Base-by-base conservation (phyloP, 1,140 invertebrate genomes). In the Aphelinus certus region DNA sequence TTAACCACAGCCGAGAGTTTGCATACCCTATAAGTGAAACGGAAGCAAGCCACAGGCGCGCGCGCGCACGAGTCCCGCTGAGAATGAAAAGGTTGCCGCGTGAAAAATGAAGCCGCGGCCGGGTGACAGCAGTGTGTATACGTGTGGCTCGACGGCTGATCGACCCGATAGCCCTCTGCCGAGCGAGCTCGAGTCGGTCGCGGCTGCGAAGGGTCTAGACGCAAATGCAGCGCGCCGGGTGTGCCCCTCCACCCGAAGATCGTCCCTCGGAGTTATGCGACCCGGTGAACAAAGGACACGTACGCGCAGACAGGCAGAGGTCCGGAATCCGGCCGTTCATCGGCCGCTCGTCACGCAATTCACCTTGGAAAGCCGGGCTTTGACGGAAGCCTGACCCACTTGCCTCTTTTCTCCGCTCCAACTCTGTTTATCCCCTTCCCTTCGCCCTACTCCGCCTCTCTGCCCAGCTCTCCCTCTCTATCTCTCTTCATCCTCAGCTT, bases 371-470 rank as follows among this genome's bases (percentile, higher is more conserved):
- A 26, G 26, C 61, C 73, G 77, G 75, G 72, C 73, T 71, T 80
- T 79, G 76, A 76, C 77, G 74, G 77, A 75, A 65, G 79, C 61
- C 77, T 82, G 80, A 82, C 81, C 81, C 77, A 81, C 68, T 81
- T 82, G 62, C 67, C 67, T 26, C 26, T 26, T 26, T 26, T 26
- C 26, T 26, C 26, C 26, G 26, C 26, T 26, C 26, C 26, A 26
- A 26, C 26, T 26, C 26, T 26, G 26, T 26, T 26, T 26, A 26
- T 26, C 26, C 62, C 61, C 67, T 42, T 66, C 67, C 63, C 51
- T 42, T 43, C 49, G 7, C 65, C 63, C 63, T 43, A 26, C 26
- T 26, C 26, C 26, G 26, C 26, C 53, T 43, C 63, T 65, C 46
- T 48, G 42, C 63, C 63, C 61, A 26, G 26, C 26, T 26, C 26